Evolutionary conservation across 2,797 vertebrate genomes (phyloP), one percentile per base, ranked within the genome.

Genomic region (Fundulus diaphanus): DNA sequence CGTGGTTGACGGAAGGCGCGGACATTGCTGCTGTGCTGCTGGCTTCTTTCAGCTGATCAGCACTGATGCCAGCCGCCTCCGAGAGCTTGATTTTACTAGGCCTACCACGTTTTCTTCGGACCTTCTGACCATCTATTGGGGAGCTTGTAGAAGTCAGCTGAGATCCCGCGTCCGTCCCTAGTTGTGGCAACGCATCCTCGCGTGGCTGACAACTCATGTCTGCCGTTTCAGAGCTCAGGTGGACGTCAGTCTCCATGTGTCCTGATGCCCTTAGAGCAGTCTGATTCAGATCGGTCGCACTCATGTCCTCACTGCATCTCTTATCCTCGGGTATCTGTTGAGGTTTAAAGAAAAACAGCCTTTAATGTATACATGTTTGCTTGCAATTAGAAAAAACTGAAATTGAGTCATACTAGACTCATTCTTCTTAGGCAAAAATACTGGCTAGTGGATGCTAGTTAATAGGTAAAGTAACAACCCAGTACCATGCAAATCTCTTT

Each of bases 21-120:
- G 85, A 79, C 59, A 85, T 70, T 44, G 80, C 77, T 57, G 78
- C 67, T 1, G 74, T 79, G 0, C 77, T 74, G 73, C 78, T 82
- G 56, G 82, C 71, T 24, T 86, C 86, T 68, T 87, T 57, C 7
- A 82, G 81, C 18, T 89, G 84, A 72, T 80, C 63, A 1, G 49
- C 65, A 59, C 76, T 77, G 35, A 48, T 33, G 51, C 40, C n/a
- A 57, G 68, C 49, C 29, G n/a, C 3, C 22, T 65, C 15, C 22
- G 63, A 29, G 24, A 2, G 16, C 66, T 73, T 87, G 2, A 7
- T 72, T 84, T 90, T 93, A 22, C 71, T 76, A 44, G 86, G 86
- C 20, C 89, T 89, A 9, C 93, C 85, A 0, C 42, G 82, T 87
- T 70, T 93, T 49, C 51, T 87, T 66, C 57, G 71, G 52, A 29